phyloP scores from a whole-genome alignment of 2,797 vertebrate species.

The Remorina albescens region DNA sequence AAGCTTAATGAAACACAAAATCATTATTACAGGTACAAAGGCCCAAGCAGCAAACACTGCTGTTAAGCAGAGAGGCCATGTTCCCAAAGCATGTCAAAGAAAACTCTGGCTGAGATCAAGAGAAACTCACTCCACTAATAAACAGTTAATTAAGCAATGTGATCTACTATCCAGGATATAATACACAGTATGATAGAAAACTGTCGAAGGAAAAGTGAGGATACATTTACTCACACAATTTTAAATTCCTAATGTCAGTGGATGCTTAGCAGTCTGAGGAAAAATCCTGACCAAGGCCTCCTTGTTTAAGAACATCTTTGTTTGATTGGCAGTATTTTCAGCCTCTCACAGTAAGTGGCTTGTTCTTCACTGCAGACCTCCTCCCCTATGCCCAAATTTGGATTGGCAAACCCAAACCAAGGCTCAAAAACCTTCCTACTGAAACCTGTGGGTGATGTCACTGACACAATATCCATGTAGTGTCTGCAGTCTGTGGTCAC shows the following conservation, averaged over 20 bases:
- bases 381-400: slow-evolving; percentile 32
- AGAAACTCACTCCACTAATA: background rate
- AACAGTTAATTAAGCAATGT: background rate
- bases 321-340: slow-evolving; percentile 33
- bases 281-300: background rate
- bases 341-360: slow-evolving; percentile 13
- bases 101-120: background rate
- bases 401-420: slow-evolving; percentile 20
- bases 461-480: slow-evolving; percentile 39
- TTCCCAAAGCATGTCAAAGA: background rate
- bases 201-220: background rate
- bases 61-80: too few relatives aligned
- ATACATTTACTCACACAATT: background rate
- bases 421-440: slow-evolving; percentile 33
- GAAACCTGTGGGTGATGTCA: slow-evolving; percentile 48
- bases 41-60: background rate
- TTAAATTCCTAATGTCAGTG: background rate
- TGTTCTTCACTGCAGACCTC: slow-evolving; percentile 12
- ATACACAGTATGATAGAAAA: background rate
- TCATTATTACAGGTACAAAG: slow-evolving; percentile 14
- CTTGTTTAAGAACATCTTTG: slow-evolving; percentile 6
- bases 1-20: background rate
- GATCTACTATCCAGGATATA: background rate
- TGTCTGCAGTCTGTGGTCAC: slow-evolving; percentile 33
- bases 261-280: background rate